A percentile compares a stretch with the other conserved stretches of the same genome.
These are phyloP conservation scores for Lepus europaeus DNA, from an alignment of 2,113 vertebrate species.

Conservation along the genomic window DNA sequence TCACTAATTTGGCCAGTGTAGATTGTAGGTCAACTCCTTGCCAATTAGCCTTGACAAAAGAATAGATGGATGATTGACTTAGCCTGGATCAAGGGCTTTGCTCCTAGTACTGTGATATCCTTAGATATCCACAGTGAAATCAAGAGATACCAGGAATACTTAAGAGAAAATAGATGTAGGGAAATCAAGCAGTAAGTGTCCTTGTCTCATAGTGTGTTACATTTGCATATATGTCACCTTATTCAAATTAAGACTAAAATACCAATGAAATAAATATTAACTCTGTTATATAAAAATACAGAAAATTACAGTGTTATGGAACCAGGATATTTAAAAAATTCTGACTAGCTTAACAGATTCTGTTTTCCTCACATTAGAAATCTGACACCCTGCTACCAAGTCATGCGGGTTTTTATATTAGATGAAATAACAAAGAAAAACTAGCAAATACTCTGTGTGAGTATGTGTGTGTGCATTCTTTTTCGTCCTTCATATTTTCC, in stretches of 20 bases:
- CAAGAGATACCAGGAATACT: neutral
- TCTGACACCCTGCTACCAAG: neutral
- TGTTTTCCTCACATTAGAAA: neutral
- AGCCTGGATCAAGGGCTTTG: neutral
- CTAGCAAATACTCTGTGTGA: too few species aligned
- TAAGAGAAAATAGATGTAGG: rapidly evolving
- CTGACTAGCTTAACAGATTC: neutral
- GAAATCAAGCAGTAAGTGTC: neutral
- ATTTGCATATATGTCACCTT: neutral
- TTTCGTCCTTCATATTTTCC: neutral
- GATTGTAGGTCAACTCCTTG: neutral
- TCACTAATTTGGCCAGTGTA: neutral
- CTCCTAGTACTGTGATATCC: neutral
- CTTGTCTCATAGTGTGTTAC: neutral
- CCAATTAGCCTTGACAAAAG: neutral
- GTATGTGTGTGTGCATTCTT: too few species aligned
- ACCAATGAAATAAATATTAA: conserved; percentile 14
- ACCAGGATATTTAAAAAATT: neutral
- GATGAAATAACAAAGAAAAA: neutral
- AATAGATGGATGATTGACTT: neutral
- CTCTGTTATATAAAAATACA: neutral
- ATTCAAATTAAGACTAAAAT: neutral
- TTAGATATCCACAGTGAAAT: neutral
- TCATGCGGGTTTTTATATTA: neutral
- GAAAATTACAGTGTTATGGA: neutral